Evolutionary conservation across 2,113 vertebrate species (phyloP).

Genomic region (Pygoscelis adeliae): DNA sequence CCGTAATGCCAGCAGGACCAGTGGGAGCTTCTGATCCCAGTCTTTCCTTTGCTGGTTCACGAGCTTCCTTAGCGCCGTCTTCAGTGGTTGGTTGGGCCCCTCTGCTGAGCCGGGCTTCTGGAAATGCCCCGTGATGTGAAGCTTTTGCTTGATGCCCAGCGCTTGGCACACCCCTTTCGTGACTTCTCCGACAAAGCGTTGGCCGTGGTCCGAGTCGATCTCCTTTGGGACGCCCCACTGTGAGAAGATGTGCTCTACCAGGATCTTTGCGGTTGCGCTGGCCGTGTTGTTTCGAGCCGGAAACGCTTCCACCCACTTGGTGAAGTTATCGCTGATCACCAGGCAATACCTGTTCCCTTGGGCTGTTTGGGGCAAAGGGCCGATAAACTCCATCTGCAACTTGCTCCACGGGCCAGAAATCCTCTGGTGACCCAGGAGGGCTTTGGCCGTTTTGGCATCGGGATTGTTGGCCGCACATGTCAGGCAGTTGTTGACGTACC

Average conservation of each 20-base stretch:
- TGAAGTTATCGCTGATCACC: conserved; percentile 43
- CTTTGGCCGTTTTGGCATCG: not conserved
- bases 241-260: conserved; percentile 29
- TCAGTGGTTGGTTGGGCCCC: not conserved
- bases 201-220: not conserved
- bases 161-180: conserved; percentile 37
- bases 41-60: conserved; percentile 44
- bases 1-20: conserved; percentile 34
- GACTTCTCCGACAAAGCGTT: not conserved
- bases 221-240: conserved; percentile 44
- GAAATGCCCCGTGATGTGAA: conserved; percentile 35
- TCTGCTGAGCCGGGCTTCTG: not conserved
- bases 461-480: conserved; percentile 10
- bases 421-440: conserved; percentile 40
- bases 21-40: conserved; percentile 48
- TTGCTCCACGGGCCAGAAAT: conserved; percentile 50
- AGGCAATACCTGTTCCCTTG: conserved; percentile 51
- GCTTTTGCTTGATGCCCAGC: conserved; percentile 53
- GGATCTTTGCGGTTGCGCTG: not conserved
- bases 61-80: not conserved
- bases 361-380: conserved; percentile 50
- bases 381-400: conserved; percentile 48
- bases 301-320: conserved; percentile 45
- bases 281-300: not conserved
- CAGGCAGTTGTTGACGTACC: conserved; percentile 57